These are phyloP conservation scores for Gobiocypris rarus DNA, from an alignment of 2,113 vertebrate species.

Conservation along the genomic window DNA sequence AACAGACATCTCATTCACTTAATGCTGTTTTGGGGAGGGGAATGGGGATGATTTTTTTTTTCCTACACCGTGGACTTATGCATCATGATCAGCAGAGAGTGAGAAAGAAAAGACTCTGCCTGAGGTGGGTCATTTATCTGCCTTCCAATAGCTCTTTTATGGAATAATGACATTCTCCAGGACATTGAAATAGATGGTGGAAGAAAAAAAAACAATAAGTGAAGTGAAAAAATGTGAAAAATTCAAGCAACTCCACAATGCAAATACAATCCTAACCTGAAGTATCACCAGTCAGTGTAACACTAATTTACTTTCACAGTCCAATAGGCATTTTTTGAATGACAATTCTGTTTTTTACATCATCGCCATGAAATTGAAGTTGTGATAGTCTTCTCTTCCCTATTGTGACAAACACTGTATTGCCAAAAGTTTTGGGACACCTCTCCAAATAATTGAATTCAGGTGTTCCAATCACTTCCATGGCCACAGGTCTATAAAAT, in stretches of 20 bases:
- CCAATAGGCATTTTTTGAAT: neutral
- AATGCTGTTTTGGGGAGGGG: constrained; percentile 54
- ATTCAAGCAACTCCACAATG: constrained; percentile 12
- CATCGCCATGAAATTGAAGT: no score
- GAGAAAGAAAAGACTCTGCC: constrained; percentile 35
- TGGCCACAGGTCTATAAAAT: no score
- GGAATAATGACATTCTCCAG: constrained; percentile 20
- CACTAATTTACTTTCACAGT: neutral
- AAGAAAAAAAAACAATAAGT: constrained; percentile 16
- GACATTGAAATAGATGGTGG: neutral
- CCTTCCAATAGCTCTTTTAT: constrained; percentile 36
- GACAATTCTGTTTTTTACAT: neutral
- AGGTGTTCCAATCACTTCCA: no score
- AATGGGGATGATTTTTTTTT: constrained; percentile 31
- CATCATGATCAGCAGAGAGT: constrained; percentile 27
- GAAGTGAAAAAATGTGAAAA: neutral
- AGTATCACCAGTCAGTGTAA: neutral
- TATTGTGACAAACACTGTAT: no score
- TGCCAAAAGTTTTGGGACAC: no score
- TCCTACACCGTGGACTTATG: neutral
- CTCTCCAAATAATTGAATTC: no score
- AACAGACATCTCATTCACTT: constrained; percentile 68
- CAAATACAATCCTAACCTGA: neutral
- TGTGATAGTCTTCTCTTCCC: no score
- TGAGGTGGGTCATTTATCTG: constrained; percentile 38